phyloP scores from a whole-genome alignment of 1,140 invertebrate genomes.

The Vollenhovia emeryi region DNA sequence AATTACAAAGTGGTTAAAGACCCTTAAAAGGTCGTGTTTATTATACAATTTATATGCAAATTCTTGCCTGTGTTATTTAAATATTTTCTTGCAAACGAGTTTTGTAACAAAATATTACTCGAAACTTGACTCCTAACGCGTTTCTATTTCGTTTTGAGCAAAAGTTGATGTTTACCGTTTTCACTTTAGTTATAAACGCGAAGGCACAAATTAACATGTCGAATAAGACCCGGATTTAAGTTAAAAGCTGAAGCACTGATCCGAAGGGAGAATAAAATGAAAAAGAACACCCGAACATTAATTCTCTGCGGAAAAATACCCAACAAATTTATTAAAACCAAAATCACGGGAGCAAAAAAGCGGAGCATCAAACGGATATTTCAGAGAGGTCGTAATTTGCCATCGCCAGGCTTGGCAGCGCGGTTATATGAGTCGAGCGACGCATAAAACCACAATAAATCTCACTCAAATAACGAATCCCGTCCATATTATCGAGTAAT shows the following conservation, averaged over 20 bases:
- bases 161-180: neutral
- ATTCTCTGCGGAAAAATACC: neutral
- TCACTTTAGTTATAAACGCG: neutral
- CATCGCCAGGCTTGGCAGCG: neutral
- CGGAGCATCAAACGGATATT: slow-evolving; percentile 1
- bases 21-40: neutral
- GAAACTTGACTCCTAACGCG: neutral
- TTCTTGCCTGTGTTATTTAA: neutral
- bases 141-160: neutral
- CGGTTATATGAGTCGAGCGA: neutral
- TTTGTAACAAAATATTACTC: neutral
- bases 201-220: slow-evolving; percentile 7
- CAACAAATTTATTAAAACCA: slow-evolving; percentile 25
- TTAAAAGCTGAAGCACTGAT: slow-evolving; percentile 8
- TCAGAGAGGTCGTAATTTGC: slow-evolving; percentile 47
- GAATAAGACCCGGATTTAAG: slow-evolving; percentile 13
- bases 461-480: slow-evolving; percentile 53
- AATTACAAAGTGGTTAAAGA: neutral
- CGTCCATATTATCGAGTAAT: slow-evolving; percentile 44
- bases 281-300: slow-evolving; percentile 10
- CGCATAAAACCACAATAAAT: slow-evolving; percentile 62
- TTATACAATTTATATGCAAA: neutral
- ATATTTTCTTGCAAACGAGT: neutral
- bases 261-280: neutral
- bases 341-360: neutral